Conservation (phyloP, 2,113 vertebrate genomes). For the Fregetta grallaria region DNA sequence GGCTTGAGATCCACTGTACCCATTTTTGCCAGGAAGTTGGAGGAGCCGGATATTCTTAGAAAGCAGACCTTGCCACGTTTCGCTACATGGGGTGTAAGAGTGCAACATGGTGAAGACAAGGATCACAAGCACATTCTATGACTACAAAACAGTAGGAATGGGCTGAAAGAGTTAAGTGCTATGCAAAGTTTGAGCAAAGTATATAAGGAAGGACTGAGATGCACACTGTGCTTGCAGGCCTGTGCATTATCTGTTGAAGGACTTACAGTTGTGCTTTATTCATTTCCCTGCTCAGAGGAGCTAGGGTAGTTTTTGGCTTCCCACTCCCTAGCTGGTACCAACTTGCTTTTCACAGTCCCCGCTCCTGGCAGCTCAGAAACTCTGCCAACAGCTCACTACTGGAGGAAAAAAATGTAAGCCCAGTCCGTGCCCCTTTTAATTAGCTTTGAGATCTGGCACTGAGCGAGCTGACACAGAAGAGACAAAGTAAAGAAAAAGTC, state of each 20-base stretch:
- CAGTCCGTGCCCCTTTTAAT: slow-evolving; percentile 64
- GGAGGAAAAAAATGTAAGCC: slow-evolving; percentile 32
- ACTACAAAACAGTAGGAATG: not conserved
- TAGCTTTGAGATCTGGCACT: slow-evolving; percentile 58
- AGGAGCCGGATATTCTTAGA: not conserved
- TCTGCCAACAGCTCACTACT: slow-evolving; percentile 60
- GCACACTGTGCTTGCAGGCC: not conserved
- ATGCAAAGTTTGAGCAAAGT: not conserved
- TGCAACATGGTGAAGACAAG: not conserved
- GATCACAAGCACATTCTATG: not conserved
- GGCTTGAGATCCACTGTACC: not conserved
- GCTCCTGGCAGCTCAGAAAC: slow-evolving; percentile 45
- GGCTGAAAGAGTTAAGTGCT: not conserved
- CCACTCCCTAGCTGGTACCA: not conserved
- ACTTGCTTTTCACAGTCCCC: slow-evolving; percentile 47
- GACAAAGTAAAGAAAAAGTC: slow-evolving; percentile 39
- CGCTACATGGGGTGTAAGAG: not conserved
- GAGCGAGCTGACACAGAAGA: slow-evolving; percentile 13
- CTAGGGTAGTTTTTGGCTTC: slow-evolving; percentile 14
- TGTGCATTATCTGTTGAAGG: not conserved
- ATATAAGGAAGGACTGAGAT: not conserved
- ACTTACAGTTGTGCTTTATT: not conserved
- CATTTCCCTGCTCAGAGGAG: not conserved
- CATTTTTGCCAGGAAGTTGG: not conserved
- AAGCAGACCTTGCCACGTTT: not conserved